These are phyloP conservation scores for Chiroxiphia lanceolata DNA, from an alignment of 2,797 vertebrate species.

Conservation along the genomic window DNA sequence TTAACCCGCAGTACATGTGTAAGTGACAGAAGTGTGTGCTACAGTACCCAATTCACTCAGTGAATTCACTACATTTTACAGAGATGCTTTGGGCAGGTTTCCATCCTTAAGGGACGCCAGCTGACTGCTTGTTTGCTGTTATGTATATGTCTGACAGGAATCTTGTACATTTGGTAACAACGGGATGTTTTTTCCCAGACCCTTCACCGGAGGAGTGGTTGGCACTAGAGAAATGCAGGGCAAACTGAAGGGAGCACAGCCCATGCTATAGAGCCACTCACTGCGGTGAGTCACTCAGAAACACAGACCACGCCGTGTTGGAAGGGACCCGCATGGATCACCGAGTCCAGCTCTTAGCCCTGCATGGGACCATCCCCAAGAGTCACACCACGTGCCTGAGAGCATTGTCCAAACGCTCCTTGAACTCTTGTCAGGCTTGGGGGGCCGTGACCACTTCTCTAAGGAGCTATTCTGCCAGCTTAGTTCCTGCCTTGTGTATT, in stretches of 20 bases:
- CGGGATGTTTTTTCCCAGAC: accelerated
- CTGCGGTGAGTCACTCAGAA: not conserved
- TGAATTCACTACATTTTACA: not conserved
- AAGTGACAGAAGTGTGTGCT: accelerated
- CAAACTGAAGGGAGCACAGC: not conserved
- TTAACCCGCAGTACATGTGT: accelerated
- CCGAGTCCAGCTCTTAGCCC: too few species aligned
- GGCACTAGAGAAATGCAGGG: accelerated
- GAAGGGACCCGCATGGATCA: not conserved
- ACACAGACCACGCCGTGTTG: not conserved
- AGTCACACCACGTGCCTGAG: not conserved
- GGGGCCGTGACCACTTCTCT: too few species aligned
- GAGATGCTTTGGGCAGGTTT: not conserved
- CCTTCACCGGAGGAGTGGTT: accelerated
- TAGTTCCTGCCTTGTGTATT: too few species aligned
- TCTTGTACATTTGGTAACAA: accelerated
- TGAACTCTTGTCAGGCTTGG: not conserved
- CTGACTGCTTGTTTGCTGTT: too few species aligned
- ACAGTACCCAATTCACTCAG: too few species aligned
- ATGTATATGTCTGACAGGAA: accelerated
- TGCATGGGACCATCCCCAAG: not conserved
- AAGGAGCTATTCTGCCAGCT: not conserved
- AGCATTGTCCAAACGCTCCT: not conserved
- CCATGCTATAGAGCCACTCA: not conserved
- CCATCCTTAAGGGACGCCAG: accelerated